Base-by-base conservation (phyloP, 2,113 vertebrate species). In the Urocynchramus pylzowi region DNA sequence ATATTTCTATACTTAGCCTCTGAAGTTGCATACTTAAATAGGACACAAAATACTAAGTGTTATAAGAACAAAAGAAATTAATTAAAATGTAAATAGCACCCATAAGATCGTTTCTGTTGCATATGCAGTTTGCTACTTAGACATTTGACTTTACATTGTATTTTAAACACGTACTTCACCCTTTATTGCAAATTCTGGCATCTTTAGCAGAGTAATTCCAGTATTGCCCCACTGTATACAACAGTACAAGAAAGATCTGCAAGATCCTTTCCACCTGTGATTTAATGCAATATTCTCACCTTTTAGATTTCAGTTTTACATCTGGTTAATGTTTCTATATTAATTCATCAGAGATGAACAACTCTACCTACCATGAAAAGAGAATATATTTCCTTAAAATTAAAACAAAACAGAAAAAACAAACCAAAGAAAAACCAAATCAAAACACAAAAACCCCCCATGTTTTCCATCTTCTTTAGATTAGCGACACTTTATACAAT, bases 1-100 rank as follows among this genome's bases (percentile, higher is more conserved):
- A 87, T 65, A 93, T 96, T 93, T 70, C 77, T 96, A 93, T 95
- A 97, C 97, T 97, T 97, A 98, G 97, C 97, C 96, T 97, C 81
- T 50, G 87, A 68, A 80, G 41, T 75, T 95, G 87, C 93, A 95
- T 90, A 95, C 93, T 97, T 97, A 97, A 76, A 28, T 49, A 76
- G 41, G 16, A 47, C 6, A 47, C 18, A 44, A 50, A 83, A 85
- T 26, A 47, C 9, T 35, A 59, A 31, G 18, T 35, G 39, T 30
- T 64, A 4, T 2, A 86, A 37, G n/a, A 75, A 44, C 16, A 71
- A 67, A 45, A 56, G 3, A 35, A 68, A 47, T 59, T 78, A 83
- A 80, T 84, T 52, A 49, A 84, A 82, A 85, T 47, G 14, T 57
- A 82, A 87, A 65, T 42, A 85, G 47, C 35, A 56, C 11, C 13